Conservation (phyloP, 2,113 vertebrate genomes). For the Catharus bicknelli region DNA sequence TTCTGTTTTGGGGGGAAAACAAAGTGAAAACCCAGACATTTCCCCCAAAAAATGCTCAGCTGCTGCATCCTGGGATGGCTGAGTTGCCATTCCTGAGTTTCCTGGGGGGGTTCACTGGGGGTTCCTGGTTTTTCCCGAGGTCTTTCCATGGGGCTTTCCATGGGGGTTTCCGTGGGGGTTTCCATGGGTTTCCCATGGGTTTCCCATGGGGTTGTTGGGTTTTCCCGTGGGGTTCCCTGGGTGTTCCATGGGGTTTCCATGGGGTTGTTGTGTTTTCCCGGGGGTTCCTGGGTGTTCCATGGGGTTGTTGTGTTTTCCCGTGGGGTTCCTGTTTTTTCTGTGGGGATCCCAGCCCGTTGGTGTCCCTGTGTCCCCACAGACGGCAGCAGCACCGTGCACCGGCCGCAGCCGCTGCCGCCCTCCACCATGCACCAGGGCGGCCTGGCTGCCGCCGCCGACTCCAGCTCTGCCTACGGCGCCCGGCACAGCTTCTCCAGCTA, state of each 20-base stretch:
- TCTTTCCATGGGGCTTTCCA: too few species aligned
- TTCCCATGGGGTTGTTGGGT: too few species aligned
- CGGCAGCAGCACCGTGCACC: slow-evolving; percentile 91
- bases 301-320: too few species aligned
- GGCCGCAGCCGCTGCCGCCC: slow-evolving; percentile 94
- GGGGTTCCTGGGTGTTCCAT: rapidly evolving
- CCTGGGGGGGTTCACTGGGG: too few species aligned
- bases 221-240: too few species aligned
- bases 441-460: slow-evolving; percentile 79
- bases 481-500: slow-evolving; percentile 98
- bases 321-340: rapidly evolving
- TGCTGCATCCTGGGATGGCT: rapidly evolving
- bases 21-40: background rate
- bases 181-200: too few species aligned
- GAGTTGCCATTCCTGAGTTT: rapidly evolving
- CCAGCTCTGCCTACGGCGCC: slow-evolving; percentile 89
- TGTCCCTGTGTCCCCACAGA: slow-evolving; percentile 73
- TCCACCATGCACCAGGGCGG: slow-evolving; percentile 99
- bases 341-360: rapidly evolving
- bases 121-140: too few species aligned
- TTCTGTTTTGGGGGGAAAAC: rapidly evolving
- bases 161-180: background rate
- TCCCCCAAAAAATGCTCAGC: background rate
- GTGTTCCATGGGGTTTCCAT: too few species aligned
- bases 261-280: too few species aligned